A percentile compares a stretch with the other conserved stretches of the same genome.
Conservation (phyloP, 2,113 vertebrate species). For the Oostethus manadensis region DNA sequence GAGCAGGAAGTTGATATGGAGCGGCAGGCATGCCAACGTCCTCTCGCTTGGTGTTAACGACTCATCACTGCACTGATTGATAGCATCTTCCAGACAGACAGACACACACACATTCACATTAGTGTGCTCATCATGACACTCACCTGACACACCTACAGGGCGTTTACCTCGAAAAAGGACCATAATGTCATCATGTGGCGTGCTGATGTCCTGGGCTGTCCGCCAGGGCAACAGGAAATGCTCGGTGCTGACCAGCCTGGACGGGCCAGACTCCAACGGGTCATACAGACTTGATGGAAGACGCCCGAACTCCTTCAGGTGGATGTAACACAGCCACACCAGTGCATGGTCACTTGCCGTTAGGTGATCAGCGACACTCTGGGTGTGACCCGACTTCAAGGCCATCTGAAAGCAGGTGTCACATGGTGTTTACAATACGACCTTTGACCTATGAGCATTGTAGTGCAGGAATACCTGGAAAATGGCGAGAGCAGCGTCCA, state of each 20-base stretch:
- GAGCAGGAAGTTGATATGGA: slow-evolving; percentile 83
- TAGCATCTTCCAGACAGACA: slow-evolving; percentile 71
- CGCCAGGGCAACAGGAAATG: slow-evolving; percentile 86
- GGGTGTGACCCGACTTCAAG: slow-evolving; percentile 69
- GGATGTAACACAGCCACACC: slow-evolving; percentile 89
- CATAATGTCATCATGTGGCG: slow-evolving; percentile 75
- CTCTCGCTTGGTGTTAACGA: slow-evolving; percentile 63
- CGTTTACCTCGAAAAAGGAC: slow-evolving; percentile 83
- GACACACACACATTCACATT: too few species aligned
- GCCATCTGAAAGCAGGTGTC: slow-evolving; percentile 67
- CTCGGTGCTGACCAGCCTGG: slow-evolving; percentile 80
- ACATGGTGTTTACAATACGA: too few species aligned
- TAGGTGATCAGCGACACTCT: slow-evolving; percentile 35
- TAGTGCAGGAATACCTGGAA: slow-evolving; percentile 75
- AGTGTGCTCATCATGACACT: not conserved
- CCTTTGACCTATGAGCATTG: too few species aligned
- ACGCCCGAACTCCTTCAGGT: slow-evolving; percentile 83
- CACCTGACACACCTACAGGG: not conserved
- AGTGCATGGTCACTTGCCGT: slow-evolving; percentile 75
- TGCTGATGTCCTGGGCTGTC: slow-evolving; percentile 73
- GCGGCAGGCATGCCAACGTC: slow-evolving; percentile 77
- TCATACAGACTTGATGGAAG: slow-evolving; percentile 83
- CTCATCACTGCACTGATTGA: slow-evolving; percentile 79
- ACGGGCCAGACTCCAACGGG: slow-evolving; percentile 78
- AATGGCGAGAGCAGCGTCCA: slow-evolving; percentile 79